Conservation (phyloP, 1,140 invertebrate genomes). For the Drosophila littoralis region DNA sequence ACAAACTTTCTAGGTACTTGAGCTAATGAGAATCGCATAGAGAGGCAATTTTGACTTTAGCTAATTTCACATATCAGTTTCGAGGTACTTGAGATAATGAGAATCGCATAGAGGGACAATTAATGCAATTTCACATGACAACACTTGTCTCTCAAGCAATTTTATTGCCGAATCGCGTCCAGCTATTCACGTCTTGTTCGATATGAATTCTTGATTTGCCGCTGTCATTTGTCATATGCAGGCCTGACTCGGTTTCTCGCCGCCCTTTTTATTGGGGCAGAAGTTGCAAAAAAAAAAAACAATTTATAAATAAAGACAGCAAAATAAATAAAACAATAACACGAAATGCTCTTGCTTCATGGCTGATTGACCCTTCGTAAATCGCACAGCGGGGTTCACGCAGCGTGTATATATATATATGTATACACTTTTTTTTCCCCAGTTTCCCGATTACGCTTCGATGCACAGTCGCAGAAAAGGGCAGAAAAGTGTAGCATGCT, state of each 20-base stretch:
- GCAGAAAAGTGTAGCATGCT: slow-evolving; percentile 52
- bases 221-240: slow-evolving; percentile 47
- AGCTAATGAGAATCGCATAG: too few relatives aligned
- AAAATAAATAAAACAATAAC: slow-evolving; percentile 62
- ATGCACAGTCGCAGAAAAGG: slow-evolving; percentile 20
- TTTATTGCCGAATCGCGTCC: slow-evolving; percentile 5
- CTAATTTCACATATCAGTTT: too few relatives aligned
- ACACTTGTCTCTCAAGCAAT: not conserved
- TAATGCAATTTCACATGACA: not conserved
- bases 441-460: slow-evolving; percentile 25
- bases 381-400: slow-evolving; percentile 57
- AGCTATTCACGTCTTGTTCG: slow-evolving; percentile 17
- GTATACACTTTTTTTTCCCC: slow-evolving; percentile 30
- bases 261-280: not conserved
- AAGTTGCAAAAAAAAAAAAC: slow-evolving; percentile 14
- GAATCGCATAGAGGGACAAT: too few relatives aligned
- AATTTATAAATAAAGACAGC: not conserved
- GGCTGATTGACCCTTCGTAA: slow-evolving; percentile 75
- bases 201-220: slow-evolving; percentile 70
- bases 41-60: too few relatives aligned
- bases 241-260: not conserved
- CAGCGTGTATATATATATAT: slow-evolving; percentile 29
- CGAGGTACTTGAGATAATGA: too few relatives aligned
- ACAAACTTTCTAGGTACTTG: too few relatives aligned
- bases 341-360: slow-evolving; percentile 42